phyloP scores from a whole-genome alignment of 2,888 invertebrate genomes.

The Ariolimax columbianus region DNA sequence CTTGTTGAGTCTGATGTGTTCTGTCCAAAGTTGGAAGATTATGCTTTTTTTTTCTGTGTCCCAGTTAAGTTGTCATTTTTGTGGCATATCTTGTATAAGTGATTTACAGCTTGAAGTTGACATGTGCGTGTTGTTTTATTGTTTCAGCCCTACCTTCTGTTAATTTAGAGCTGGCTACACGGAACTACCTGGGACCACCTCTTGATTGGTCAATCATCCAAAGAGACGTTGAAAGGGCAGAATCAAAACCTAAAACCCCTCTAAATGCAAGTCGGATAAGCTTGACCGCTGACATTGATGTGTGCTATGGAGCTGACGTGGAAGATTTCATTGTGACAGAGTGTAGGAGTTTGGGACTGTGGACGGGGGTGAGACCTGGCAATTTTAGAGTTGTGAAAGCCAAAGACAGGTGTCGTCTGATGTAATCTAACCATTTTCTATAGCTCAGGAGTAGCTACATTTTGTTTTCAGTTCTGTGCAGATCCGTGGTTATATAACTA shows the following conservation, averaged over 20 bases:
- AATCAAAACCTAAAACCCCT: constrained; percentile 65
- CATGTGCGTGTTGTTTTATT: not conserved
- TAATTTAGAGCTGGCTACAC: constrained; percentile 74
- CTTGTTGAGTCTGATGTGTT: no score
- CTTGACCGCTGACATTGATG: constrained; percentile 65
- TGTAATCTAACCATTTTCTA: constrained; percentile 62
- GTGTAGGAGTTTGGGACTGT: constrained; percentile 70
- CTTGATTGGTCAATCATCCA: constrained; percentile 67
- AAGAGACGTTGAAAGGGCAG: constrained; percentile 65
- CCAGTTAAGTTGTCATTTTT: no score
- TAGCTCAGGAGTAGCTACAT: not conserved
- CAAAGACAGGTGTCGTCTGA: constrained; percentile 69
- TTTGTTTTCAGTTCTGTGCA: no score
- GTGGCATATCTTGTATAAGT: no score
- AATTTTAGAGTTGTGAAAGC: constrained; percentile 65
- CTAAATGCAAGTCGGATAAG: constrained; percentile 67
- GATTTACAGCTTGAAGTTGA: no score
- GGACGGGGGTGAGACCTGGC: constrained; percentile 72
- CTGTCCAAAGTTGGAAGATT: no score
- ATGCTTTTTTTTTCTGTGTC: no score
- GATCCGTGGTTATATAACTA: not conserved
- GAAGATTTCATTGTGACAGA: constrained; percentile 75
- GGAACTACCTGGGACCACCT: constrained; percentile 75
- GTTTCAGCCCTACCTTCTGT: constrained; percentile 73
- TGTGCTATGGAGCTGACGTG: constrained; percentile 73